A percentile compares a stretch with the other conserved stretches of the same genome.
These are phyloP conservation scores for Syrmaticus mikado DNA, from an alignment of 2,113 vertebrate species.

Conservation along the genomic window DNA sequence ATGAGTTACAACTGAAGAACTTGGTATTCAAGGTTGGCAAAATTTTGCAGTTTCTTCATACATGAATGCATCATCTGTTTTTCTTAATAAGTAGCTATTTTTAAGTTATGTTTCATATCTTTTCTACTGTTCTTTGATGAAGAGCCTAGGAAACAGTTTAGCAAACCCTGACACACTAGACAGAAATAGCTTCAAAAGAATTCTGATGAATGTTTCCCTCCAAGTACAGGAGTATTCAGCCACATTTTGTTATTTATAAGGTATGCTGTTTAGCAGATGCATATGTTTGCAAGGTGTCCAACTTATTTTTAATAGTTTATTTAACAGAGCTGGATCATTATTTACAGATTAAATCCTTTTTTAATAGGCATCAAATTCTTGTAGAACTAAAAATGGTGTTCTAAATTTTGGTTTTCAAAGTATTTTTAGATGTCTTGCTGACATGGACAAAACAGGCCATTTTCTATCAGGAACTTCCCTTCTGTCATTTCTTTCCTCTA, in stretches of 20 bases:
- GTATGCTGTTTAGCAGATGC: neutral
- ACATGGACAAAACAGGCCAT: neutral
- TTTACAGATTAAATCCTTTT: neutral
- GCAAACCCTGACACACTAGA: constrained; percentile 6
- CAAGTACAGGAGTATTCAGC: neutral
- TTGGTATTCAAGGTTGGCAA: constrained; percentile 32
- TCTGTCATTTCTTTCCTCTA: neutral
- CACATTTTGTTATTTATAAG: neutral
- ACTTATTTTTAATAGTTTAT: neutral
- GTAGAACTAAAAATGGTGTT: neutral
- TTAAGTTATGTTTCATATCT: constrained; percentile 4
- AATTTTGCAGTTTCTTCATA: constrained; percentile 26
- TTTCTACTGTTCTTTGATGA: constrained; percentile 26
- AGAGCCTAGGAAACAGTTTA: neutral
- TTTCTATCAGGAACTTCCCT: neutral
- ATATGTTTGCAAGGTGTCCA: neutral
- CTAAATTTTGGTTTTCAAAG: neutral
- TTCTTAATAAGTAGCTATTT: constrained; percentile 42
- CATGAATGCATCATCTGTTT: constrained; percentile 57
- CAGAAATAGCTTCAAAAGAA: constrained; percentile 44
- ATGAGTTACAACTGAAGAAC: constrained; percentile 51
- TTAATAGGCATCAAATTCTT: neutral
- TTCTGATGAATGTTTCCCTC: neutral
- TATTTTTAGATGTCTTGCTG: neutral
- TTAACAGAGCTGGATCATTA: neutral